A percentile compares a stretch with the other conserved stretches of the same genome.
These are phyloP conservation scores for Chloropsis cyanopogon DNA, from an alignment of 2,113 vertebrate genomes.

Conservation along the genomic window DNA sequence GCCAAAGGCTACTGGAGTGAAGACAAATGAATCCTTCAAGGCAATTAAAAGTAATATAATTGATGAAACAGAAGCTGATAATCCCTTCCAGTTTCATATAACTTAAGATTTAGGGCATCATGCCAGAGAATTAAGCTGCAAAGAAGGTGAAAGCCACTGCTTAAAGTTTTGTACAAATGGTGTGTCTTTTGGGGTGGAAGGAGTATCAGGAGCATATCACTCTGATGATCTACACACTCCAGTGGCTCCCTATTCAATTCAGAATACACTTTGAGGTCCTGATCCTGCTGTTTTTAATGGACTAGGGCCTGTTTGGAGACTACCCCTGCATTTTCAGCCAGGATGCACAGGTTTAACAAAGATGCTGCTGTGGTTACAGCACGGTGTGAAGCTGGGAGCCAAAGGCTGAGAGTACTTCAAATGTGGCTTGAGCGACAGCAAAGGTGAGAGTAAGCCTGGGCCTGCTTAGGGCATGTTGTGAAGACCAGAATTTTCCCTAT, in stretches of 20 bases:
- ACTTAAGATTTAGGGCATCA: constrained; percentile 31
- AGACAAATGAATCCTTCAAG: constrained; percentile 33
- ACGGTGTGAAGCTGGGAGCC: neutral
- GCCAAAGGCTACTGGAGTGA: constrained; percentile 38
- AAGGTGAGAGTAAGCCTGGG: neutral
- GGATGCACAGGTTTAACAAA: neutral
- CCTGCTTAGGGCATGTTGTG: neutral
- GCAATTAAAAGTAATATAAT: constrained; percentile 27
- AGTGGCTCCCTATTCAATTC: neutral
- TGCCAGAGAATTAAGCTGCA: neutral
- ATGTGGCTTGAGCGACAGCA: neutral
- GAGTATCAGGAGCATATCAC: neutral
- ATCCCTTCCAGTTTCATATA: constrained; percentile 24
- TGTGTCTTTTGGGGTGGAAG: neutral
- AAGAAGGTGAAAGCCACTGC: neutral
- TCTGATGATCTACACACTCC: neutral
- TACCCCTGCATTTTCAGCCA: neutral
- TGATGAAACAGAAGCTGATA: constrained; percentile 44
- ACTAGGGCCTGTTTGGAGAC: neutral
- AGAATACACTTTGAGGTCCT: neutral
- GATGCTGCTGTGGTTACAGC: neutral
- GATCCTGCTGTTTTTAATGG: neutral
- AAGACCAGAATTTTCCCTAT: neutral
- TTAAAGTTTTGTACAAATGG: neutral
- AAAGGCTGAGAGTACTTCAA: neutral